Evolutionary conservation across 2,888 invertebrate species (phyloP).

Genomic region (Lymantria dispar): DNA sequence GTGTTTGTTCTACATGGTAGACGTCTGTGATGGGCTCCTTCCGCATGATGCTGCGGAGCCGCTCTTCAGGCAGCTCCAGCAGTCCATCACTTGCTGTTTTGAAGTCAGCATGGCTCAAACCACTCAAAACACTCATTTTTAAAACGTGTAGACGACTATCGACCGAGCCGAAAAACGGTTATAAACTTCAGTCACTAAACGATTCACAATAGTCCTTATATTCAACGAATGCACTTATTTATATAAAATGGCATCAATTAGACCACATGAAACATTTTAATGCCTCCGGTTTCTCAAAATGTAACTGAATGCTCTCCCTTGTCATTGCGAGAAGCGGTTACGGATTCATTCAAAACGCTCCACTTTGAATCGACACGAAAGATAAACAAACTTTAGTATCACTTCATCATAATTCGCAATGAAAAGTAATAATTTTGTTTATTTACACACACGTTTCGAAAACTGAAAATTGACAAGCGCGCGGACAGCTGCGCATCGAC

Average conservation of each 20-base stretch:
- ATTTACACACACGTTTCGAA: constrained; percentile 79
- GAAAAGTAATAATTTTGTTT: constrained; percentile 77
- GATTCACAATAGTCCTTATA: constrained; percentile 76
- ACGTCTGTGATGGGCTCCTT: constrained; percentile 88
- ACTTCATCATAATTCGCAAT: constrained; percentile 70
- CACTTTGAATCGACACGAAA: constrained; percentile 70
- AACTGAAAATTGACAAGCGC: constrained; percentile 74
- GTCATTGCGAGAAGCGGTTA: constrained; percentile 82
- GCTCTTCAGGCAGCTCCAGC: constrained; percentile 86
- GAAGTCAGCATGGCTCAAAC: constrained; percentile 81
- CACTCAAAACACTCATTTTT: constrained; percentile 80
- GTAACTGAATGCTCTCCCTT: constrained; percentile 79
- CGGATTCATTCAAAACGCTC: constrained; percentile 68
- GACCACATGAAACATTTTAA: constrained; percentile 79
- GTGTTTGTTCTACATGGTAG: constrained; percentile 91
- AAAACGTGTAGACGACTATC: constrained; percentile 73
- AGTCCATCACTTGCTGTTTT: constrained; percentile 86
- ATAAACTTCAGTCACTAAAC: constrained; percentile 67
- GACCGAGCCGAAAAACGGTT: constrained; percentile 64
- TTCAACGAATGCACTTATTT: constrained; percentile 77
- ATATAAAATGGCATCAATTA: constrained; percentile 69
- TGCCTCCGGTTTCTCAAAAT: constrained; percentile 80
- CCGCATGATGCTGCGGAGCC: constrained; percentile 86
- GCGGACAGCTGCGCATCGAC: constrained; percentile 80
- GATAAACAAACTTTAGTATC: constrained; percentile 74